Conservation (phyloP, 2,113 vertebrate species). For the Phoxinus phoxinus region DNA sequence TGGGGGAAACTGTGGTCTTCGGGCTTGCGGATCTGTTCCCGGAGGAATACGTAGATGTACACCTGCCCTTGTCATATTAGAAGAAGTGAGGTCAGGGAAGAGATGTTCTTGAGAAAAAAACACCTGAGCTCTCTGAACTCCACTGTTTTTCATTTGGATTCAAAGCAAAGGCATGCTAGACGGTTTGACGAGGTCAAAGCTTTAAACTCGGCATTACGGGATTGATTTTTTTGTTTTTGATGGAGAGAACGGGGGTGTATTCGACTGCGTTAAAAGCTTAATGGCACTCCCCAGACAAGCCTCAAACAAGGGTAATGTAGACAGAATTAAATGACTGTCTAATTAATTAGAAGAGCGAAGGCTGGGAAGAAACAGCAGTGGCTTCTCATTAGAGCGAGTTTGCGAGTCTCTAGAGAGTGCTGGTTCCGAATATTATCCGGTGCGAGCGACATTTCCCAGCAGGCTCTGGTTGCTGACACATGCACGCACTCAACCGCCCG, state of each 20-base stretch:
- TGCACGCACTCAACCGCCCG: constrained; percentile 64
- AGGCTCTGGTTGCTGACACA: constrained; percentile 71
- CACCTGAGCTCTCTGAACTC: neutral
- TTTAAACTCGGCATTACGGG: neutral
- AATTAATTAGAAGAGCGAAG: constrained; percentile 59
- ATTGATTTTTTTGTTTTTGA: constrained; percentile 23
- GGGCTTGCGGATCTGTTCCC: neutral
- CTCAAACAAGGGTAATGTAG: constrained; percentile 40
- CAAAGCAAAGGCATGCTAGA: neutral
- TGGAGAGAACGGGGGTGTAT: neutral
- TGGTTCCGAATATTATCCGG: constrained; percentile 67
- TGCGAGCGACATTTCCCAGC: constrained; percentile 70
- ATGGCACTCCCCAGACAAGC: constrained; percentile 29
- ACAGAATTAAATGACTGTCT: constrained; percentile 50
- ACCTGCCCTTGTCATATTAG: neutral
- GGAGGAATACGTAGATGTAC: neutral
- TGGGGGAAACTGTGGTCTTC: neutral
- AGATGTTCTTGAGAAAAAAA: neutral
- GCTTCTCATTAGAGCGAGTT: constrained; percentile 47
- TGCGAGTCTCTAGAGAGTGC: constrained; percentile 58
- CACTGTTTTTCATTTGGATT: neutral
- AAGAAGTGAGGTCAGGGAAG: neutral
- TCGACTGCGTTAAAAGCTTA: constrained; percentile 37
- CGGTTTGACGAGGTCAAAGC: constrained; percentile 7
- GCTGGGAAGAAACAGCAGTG: constrained; percentile 51